Percentiles rank a stretch among this genome's conserved stretches.
Conservation (phyloP, 2,113 vertebrate species). For the Halichoeres trimaculatus region DNA sequence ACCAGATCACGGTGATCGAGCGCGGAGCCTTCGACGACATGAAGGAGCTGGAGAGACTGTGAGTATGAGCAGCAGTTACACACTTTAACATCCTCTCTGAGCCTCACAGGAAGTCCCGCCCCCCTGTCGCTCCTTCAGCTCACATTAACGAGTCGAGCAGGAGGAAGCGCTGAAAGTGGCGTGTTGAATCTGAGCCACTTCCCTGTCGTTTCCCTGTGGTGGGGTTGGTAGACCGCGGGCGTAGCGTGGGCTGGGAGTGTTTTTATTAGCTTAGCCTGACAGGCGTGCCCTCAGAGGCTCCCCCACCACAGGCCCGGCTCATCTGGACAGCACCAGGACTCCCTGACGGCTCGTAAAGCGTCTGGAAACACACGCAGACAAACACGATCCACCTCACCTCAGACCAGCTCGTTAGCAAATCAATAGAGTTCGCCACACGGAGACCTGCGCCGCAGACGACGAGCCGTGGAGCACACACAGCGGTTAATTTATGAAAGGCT, state of each 20-base stretch:
- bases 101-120: slow-evolving; percentile 33
- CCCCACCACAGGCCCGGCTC: slow-evolving; percentile 66
- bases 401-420: slow-evolving; percentile 73
- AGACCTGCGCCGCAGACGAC: slow-evolving; percentile 70
- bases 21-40: slow-evolving; percentile 96
- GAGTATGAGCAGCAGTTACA: slow-evolving; percentile 80
- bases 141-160: slow-evolving; percentile 48
- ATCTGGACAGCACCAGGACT: slow-evolving; percentile 76
- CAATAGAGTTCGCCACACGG: slow-evolving; percentile 61
- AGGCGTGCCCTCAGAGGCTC: slow-evolving; percentile 72
- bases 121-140: slow-evolving; percentile 24
- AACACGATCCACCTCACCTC: slow-evolving; percentile 74
- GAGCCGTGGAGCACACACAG: slow-evolving; percentile 49
- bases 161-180: slow-evolving; percentile 30
- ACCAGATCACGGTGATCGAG: slow-evolving; percentile 93
- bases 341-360: slow-evolving; percentile 69
- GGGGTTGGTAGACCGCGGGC: slow-evolving; percentile 54
- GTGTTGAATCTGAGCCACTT: slow-evolving; percentile 57
- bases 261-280: slow-evolving; percentile 68
- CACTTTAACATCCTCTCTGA: slow-evolving; percentile 35
- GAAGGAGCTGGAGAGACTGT: slow-evolving; percentile 98
- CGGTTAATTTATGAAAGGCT: slow-evolving; percentile 63
- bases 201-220: slow-evolving; percentile 60
- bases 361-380: slow-evolving; percentile 70
- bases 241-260: slow-evolving; percentile 44